Conservation (phyloP, 2,797 vertebrate species). For the Geotrypetes seraphini region DNA sequence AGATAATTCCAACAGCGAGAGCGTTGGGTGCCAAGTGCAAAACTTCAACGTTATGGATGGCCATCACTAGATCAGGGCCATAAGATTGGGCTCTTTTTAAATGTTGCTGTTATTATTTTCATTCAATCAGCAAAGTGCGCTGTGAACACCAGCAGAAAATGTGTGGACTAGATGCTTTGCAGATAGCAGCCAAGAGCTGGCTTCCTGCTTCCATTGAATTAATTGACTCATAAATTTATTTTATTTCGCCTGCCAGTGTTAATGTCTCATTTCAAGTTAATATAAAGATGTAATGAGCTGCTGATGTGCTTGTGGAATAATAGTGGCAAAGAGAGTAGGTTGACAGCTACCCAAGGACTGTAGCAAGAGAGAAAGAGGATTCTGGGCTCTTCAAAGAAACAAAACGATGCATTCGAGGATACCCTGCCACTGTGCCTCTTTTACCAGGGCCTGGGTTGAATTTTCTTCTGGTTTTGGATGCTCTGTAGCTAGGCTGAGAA, state of each 20-base stretch:
- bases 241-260: conserved; percentile 36
- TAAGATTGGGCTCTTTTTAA: too few species aligned
- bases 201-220: conserved; percentile 32
- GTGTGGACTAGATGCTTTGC: conserved; percentile 30
- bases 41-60: too few species aligned
- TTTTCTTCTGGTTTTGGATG: too few species aligned
- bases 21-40: too few species aligned
- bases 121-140: conserved; percentile 23
- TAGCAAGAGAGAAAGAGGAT: too few species aligned
- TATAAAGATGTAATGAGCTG: conserved; percentile 37
- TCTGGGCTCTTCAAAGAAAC: too few species aligned
- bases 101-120: conserved; percentile 23
- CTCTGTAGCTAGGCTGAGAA: too few species aligned
- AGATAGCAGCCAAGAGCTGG: conserved; percentile 31
- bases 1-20: too few species aligned
- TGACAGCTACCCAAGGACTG: conserved; percentile 1
- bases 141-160: conserved; percentile 24
- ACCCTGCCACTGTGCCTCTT: too few species aligned
- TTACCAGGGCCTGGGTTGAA: too few species aligned
- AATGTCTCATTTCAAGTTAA: conserved; percentile 40
- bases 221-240: conserved; percentile 46
- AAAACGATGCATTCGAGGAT: too few species aligned
- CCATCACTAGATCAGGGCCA: too few species aligned
- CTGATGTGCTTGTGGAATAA: conserved; percentile 23
- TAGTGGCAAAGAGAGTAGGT: conserved; percentile 13